Evolutionary conservation across 2,797 vertebrate genomes (phyloP).

Genomic region (Rallus crepitans): DNA sequence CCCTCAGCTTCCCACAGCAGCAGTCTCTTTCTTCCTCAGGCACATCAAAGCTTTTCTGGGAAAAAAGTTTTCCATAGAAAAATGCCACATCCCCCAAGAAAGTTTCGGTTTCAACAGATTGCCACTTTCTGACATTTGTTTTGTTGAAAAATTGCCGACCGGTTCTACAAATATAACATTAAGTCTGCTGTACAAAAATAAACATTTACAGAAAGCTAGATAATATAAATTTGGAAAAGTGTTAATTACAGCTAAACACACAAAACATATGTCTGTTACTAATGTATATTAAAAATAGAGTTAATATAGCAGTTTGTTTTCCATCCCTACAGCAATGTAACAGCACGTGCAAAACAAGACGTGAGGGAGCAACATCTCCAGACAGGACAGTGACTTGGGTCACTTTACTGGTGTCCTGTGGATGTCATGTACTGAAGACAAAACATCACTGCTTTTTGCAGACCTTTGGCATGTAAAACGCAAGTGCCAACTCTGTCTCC

Average conservation of each 20-base stretch:
- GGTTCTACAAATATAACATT: neutral
- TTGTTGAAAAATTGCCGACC: neutral
- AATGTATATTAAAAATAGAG: neutral
- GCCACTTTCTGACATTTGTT: neutral
- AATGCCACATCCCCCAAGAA: neutral
- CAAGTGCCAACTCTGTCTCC: neutral
- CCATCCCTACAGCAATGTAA: neutral
- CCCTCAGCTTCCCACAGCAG: neutral
- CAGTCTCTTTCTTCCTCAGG: neutral
- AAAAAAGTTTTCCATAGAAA: neutral
- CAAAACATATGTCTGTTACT: conserved; percentile 11
- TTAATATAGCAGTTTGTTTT: conserved; percentile 36
- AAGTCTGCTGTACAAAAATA: neutral
- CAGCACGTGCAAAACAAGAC: neutral
- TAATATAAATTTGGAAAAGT: neutral
- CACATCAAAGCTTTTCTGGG: neutral
- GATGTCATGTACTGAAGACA: neutral
- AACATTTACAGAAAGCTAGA: conserved; percentile 1
- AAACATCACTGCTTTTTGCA: neutral
- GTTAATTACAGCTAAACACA: conserved; percentile 32
- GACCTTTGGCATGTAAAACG: neutral
- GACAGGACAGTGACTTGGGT: neutral
- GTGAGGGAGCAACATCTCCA: neutral
- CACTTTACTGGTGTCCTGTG: neutral
- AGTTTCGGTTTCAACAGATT: neutral